These are phyloP conservation scores for Alosa sapidissima DNA, from an alignment of 2,797 vertebrate species.

Conservation along the genomic window DNA sequence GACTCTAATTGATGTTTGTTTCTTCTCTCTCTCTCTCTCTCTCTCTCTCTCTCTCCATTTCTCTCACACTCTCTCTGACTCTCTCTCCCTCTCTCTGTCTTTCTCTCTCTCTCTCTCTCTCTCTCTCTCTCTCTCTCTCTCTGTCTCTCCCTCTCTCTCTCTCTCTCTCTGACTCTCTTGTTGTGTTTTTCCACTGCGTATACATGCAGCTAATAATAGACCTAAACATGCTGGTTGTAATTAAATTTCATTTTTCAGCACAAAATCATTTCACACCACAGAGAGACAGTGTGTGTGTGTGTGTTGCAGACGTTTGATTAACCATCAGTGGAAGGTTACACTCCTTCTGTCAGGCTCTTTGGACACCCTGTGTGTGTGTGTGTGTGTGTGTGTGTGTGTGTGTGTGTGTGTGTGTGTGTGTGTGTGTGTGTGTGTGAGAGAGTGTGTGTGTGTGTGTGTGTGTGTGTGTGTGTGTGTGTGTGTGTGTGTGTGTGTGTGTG, in stretches of 20 bases:
- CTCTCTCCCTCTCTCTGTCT: not conserved
- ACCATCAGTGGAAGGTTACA: no score
- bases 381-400: not conserved
- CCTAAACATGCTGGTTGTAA: not conserved
- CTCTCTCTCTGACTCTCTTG: not conserved
- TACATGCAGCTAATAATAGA: not conserved
- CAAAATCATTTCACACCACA: not conserved
- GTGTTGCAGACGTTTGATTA: not conserved
- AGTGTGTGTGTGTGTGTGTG: not conserved
- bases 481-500: not conserved
- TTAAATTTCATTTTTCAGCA: conserved; percentile 15
- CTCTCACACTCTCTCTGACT: no score
- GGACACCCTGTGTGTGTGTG: not conserved
- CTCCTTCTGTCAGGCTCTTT: not conserved
- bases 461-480: not conserved
- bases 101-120: no score
- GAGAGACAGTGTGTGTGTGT: not conserved
- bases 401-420: not conserved
- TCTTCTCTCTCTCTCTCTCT: not conserved
- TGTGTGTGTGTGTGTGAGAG: not conserved
- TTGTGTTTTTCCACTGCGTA: not conserved
- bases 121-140: not conserved
- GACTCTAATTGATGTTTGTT: not conserved
- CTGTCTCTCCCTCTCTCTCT: not conserved
- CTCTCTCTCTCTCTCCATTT: not conserved